phyloP scores from a whole-genome alignment of 2,797 vertebrate species.

The Spheniscus humboldti region DNA sequence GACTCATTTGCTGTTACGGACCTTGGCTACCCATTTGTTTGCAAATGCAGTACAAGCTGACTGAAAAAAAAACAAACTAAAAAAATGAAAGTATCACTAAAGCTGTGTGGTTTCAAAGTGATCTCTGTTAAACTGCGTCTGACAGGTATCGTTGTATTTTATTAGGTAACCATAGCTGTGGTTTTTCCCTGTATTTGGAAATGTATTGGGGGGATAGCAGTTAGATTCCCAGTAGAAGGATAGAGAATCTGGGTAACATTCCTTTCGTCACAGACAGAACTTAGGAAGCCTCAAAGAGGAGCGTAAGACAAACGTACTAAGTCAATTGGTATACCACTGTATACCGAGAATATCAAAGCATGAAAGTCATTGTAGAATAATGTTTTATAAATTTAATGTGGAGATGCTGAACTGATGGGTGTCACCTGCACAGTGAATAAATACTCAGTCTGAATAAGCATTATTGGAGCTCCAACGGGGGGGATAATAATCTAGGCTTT shows the following conservation, averaged over 20 bases:
- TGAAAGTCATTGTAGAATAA: neutral
- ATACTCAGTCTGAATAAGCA: neutral
- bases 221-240: neutral
- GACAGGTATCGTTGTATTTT: neutral
- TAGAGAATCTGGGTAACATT: neutral
- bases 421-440: neutral
- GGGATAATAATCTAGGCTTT: neutral
- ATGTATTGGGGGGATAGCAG: neutral
- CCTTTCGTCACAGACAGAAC: neutral
- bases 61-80: neutral
- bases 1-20: neutral
- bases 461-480: neutral
- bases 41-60: neutral
- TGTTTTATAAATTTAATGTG: neutral
- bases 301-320: neutral
- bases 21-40: neutral
- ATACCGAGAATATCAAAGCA: neutral
- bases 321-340: neutral
- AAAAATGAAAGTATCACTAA: neutral
- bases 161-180: neutral
- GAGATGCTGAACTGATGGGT: neutral
- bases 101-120: neutral
- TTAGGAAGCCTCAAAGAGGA: neutral
- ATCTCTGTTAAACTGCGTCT: neutral
- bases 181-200: neutral